Evolutionary conservation across 2,888 invertebrate genomes (phyloP).

Genomic region (Thereva unica): DNA sequence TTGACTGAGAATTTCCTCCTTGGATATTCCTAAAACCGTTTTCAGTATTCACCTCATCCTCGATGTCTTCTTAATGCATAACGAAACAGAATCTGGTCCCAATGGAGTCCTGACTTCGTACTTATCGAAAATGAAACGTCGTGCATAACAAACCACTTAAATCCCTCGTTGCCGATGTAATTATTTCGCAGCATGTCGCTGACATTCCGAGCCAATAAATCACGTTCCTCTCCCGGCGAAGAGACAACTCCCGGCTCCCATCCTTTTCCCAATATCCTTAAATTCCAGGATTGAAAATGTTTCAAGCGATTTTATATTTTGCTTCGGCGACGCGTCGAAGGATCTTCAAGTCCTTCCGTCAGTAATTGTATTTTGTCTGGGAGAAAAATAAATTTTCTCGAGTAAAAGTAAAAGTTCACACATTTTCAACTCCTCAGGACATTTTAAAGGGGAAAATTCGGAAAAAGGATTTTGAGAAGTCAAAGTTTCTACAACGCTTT

Average conservation of each 20-base stretch:
- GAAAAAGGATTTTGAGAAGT: not conserved
- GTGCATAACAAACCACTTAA: conserved; percentile 42
- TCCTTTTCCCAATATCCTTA: too few relatives aligned
- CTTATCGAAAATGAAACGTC: conserved; percentile 35
- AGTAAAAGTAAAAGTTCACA: conserved; percentile 17
- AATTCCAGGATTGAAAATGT: too few relatives aligned
- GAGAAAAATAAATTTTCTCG: conserved; percentile 24
- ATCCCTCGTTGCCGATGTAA: conserved; percentile 40
- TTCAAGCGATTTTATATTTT: too few relatives aligned
- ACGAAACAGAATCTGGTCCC: not conserved
- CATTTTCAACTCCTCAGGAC: conserved; percentile 5
- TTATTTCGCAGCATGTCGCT: conserved; percentile 41
- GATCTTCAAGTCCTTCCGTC: conserved; percentile 6
- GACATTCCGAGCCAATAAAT: conserved; percentile 41
- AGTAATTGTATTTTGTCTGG: conserved; percentile 9
- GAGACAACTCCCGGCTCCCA: conserved; percentile 26
- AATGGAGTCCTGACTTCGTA: conserved; percentile 5
- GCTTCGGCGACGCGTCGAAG: not conserved
- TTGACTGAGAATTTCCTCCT: too few relatives aligned
- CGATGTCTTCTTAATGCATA: too few relatives aligned
- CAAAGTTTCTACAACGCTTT: conserved; percentile 13
- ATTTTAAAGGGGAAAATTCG: not conserved
- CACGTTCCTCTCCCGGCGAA: conserved; percentile 28
- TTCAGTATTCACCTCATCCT: too few relatives aligned
- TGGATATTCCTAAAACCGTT: too few relatives aligned